Percentiles rank a stretch among this genome's conserved stretches.
Conservation (phyloP, 2,797 vertebrate genomes). For the Lates japonicus region DNA sequence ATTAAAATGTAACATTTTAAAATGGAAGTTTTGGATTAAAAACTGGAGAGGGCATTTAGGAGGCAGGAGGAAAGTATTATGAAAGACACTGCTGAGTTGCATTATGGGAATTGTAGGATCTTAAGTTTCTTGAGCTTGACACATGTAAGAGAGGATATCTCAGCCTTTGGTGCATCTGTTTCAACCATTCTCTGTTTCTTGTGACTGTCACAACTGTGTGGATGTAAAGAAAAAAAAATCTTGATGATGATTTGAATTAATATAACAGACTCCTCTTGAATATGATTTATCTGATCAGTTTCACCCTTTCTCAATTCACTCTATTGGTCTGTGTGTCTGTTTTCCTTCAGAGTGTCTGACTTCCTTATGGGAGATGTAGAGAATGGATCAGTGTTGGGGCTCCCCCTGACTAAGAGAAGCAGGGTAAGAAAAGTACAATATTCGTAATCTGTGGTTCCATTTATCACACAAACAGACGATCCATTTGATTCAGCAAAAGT, state of each 20-base stretch:
- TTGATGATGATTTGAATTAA: not conserved
- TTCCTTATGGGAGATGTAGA: conserved; percentile 99
- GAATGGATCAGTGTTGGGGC: conserved; percentile 93
- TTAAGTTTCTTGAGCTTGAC: not conserved
- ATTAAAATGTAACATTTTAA: not conserved
- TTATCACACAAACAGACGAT: not conserved
- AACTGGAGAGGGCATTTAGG: not conserved
- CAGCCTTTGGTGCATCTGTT: not conserved
- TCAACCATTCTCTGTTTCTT: not conserved
- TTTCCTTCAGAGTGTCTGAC: conserved; percentile 93
- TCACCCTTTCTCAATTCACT: not conserved
- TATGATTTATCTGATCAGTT: not conserved
- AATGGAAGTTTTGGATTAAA: not conserved
- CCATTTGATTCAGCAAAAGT: not conserved
- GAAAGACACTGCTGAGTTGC: not conserved
- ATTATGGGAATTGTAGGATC: not conserved
- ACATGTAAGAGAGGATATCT: not conserved
- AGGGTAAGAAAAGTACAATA: conserved; percentile 86
- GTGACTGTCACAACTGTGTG: not conserved
- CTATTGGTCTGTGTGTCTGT: conserved; percentile 12
- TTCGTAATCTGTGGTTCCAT: not conserved
- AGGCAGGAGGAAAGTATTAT: not conserved
- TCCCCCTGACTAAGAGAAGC: conserved; percentile 92
- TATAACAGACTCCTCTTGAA: not conserved
- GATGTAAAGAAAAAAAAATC: not conserved